A percentile compares a stretch with the other conserved stretches of the same genome.
phyloP scores from a whole-genome alignment of 2,888 invertebrate genomes.

The Agonopterix heracliana region DNA sequence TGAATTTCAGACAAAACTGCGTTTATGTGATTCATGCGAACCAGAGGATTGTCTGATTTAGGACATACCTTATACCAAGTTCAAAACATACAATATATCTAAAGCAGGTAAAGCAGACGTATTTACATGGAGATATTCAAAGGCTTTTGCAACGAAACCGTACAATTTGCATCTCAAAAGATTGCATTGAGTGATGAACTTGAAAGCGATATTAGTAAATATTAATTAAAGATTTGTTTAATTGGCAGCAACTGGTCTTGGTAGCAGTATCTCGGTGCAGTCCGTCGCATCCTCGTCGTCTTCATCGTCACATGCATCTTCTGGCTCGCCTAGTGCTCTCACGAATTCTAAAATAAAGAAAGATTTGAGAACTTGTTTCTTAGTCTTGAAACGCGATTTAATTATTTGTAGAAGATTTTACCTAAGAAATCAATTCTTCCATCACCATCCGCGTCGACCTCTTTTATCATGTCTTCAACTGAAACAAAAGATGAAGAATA shows the following conservation, averaged over 20 bases:
- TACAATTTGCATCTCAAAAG: too few species aligned
- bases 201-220: too few species aligned
- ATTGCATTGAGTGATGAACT: too few species aligned
- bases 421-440: slow-evolving; percentile 96
- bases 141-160: too few species aligned
- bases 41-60: too few species aligned
- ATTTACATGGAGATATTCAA: too few species aligned
- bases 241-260: slow-evolving; percentile 47
- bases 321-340: slow-evolving; percentile 89
- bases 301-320: slow-evolving; percentile 85
- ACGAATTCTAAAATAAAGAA: slow-evolving; percentile 79
- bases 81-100: too few species aligned
- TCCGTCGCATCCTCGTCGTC: slow-evolving; percentile 71
- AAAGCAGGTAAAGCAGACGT: too few species aligned
- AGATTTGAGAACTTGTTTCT: background rate
- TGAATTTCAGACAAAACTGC: too few species aligned
- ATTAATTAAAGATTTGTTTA: slow-evolving; percentile 20
- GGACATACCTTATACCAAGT: too few species aligned
- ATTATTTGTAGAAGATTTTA: slow-evolving; percentile 28
- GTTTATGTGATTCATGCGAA: too few species aligned
- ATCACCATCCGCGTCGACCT: slow-evolving; percentile 96
- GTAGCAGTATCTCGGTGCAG: slow-evolving; percentile 40
- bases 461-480: slow-evolving; percentile 98
- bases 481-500: slow-evolving; percentile 34
- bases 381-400: background rate